These are phyloP conservation scores for Chaenocephalus aceratus DNA, from an alignment of 2,113 vertebrate species.

Conservation along the genomic window DNA sequence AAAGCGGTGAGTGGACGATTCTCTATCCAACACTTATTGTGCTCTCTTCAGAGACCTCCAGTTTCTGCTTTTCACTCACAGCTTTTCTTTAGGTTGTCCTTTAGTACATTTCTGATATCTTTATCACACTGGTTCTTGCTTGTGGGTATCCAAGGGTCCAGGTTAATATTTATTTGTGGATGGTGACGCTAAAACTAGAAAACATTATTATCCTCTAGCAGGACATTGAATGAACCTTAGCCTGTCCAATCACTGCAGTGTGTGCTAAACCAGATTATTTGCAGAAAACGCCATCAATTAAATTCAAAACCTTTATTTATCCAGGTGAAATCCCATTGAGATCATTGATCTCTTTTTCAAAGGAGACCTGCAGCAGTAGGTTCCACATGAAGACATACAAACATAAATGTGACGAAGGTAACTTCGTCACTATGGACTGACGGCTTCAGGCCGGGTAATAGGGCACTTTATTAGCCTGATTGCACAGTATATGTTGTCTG, in stretches of 20 bases:
- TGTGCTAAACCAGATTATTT: background rate
- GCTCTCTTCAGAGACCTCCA: background rate
- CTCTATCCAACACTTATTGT: background rate
- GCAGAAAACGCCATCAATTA: too few relatives aligned
- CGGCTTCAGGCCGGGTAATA: too few relatives aligned
- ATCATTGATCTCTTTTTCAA: too few relatives aligned
- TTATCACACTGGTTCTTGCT: background rate
- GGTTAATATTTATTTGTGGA: background rate
- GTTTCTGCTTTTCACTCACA: background rate
- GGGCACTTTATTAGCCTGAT: too few relatives aligned
- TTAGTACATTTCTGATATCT: background rate
- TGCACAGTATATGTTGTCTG: too few relatives aligned
- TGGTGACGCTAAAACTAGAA: background rate
- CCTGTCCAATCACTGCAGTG: background rate
- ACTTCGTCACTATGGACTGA: too few relatives aligned
- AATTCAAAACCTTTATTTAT: too few relatives aligned
- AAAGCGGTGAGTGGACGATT: conserved; percentile 90
- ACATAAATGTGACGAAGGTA: too few relatives aligned
- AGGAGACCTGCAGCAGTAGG: too few relatives aligned
- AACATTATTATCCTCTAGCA: background rate
- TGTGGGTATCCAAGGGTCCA: background rate
- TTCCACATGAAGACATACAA: too few relatives aligned
- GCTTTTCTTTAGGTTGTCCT: background rate
- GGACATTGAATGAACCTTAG: background rate
- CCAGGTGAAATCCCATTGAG: too few relatives aligned